phyloP scores from a whole-genome alignment of 2,797 vertebrate species.

The Chromis chromis region DNA sequence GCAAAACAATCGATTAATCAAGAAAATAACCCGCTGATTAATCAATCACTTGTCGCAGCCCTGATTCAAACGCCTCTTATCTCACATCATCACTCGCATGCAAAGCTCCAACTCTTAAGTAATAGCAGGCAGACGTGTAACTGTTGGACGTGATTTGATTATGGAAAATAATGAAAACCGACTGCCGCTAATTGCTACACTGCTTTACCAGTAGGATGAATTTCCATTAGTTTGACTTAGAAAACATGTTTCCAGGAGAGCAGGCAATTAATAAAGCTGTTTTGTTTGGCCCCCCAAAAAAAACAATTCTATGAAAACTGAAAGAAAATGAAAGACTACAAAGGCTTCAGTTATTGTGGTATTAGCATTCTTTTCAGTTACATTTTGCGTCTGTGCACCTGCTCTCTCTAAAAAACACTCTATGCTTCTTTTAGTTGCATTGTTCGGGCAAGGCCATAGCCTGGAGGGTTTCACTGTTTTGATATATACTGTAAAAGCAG shows the following conservation, averaged over 20 bases:
- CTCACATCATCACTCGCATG: conserved; percentile 11
- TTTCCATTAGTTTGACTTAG: conserved; percentile 20
- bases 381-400: conserved; percentile 3
- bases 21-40: not conserved
- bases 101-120: conserved; percentile 10
- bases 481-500: conserved; percentile 15
- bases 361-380: not conserved
- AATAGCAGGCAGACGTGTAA: conserved; percentile 20
- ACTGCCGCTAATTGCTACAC: conserved; percentile 36
- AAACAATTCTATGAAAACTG: not conserved
- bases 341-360: not conserved
- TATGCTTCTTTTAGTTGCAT: not conserved
- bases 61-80: not conserved
- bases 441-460: not conserved
- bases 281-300: not conserved
- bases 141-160: conserved; percentile 50
- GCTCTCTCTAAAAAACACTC: conserved; percentile 8
- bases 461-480: not conserved
- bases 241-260: conserved; percentile 17
- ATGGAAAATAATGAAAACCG: conserved; percentile 47
- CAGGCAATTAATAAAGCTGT: conserved; percentile 1
- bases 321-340: conserved; percentile 6
- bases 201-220: conserved; percentile 26
- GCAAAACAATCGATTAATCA: not conserved
- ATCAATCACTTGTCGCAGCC: not conserved